Evolutionary conservation across 2,888 invertebrate species (phyloP), one percentile per base, ranked within the genome.

Genomic region (Agrochola litura): DNA sequence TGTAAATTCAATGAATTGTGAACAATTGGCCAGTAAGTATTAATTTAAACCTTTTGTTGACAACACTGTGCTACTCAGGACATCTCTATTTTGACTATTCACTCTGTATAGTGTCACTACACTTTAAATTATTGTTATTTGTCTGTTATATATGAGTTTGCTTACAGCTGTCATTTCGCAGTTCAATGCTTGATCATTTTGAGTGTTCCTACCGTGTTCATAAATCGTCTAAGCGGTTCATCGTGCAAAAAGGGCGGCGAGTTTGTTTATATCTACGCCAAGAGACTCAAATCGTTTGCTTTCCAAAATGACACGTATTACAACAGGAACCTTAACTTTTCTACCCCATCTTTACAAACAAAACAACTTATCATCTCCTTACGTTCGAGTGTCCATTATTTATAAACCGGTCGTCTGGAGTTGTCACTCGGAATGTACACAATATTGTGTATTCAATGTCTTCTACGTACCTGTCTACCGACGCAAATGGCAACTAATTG

Each of bases 1-100:
- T 90, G 52, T 77, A 65, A 76, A 73, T 78, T 79, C 73, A 84
- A 84, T 91, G 90, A 88, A 88, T 84, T 79, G 81, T 78, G 83
- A 76, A 90, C 88, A 88, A 91, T 88, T 81, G 86, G 77, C 68
- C 72, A 75, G 74, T 69, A 68, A 75, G 74, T 80, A 89, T 85
- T 80, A 84, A 87, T 76, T 81, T 68, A 79, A 76, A 74, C 37
- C 76, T 73, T 83, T 84, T 81, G 83, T 87, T 82, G 60, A 14
- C 79, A 68, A 83, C 64, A 87, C 79, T 74, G 79, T 58, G 56
- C 56, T 81, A 81, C 72, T 77, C 30, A 65, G 70, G 79, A 86
- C 69, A 73, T 77, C 78, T 87, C 77, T 84, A 80, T 88, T 88
- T 88, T 85, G 87, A 86, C 83, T 81, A 79, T 77, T 64, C 5